Evolutionary conservation across 2,888 invertebrate species (phyloP), one percentile per base, ranked within the genome.

Genomic region (Cryptus viduatorius): DNA sequence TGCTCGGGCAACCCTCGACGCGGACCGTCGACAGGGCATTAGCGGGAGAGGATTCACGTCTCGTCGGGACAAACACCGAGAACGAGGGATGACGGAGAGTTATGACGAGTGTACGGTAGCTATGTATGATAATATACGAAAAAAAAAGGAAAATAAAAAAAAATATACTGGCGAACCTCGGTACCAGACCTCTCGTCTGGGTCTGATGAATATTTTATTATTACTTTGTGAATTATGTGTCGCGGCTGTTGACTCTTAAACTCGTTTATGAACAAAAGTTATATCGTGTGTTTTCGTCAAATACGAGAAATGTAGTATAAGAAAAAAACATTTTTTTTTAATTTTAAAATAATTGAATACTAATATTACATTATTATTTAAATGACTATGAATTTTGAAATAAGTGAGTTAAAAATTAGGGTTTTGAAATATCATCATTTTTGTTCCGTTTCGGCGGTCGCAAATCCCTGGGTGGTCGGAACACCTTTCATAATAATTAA

Each of bases 1-100:
- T 79, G 53, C 64, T 72, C n/a, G 72, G 14, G 53, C 69, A 73
- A 79, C 83, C 83, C 83, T 56, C 83, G 65, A 83, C 61, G 59
- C 83, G 73, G 71, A 76, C 77, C 82, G 87, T 88, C 85, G 85
- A 86, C 87, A 83, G 84, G 86, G 86, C 87, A 87, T 89, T 90
- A 90, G 85, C 82, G 31, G 61, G 86, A 86, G 83, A 75, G 80
- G 85, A 86, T 89, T 87, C 86, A 78, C 83, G 72, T 79, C 76
- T 83, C 75, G 69, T 67, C 59, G 37, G 48, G 65, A 53, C 56
- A 56, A 56, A 37, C 48, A 48, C 31, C 61, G 53, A 53, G 53
- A 53, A 76, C 29, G 72, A 79, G 67, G 24, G 61, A 56, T 37
- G 82, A 77, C 31, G 71, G 69, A 86, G 86, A 88, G 72, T 89